Percentiles rank a stretch among this genome's conserved stretches.
Evolutionary conservation across 2,888 invertebrate genomes (phyloP).

Genomic region (Orgyia antiqua): DNA sequence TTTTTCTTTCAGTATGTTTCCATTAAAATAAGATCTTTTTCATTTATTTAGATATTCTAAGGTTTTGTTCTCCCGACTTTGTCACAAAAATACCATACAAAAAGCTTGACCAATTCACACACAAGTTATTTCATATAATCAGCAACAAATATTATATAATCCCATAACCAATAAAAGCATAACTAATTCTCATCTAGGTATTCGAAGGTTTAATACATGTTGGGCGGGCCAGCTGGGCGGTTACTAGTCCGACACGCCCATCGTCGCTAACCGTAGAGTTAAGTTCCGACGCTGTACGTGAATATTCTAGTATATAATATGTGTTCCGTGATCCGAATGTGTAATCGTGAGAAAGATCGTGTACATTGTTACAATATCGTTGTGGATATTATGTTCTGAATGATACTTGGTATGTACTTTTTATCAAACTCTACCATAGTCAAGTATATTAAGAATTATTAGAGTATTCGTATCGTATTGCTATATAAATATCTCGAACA

Average conservation of each 20-base stretch:
- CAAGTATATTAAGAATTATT: too few relatives aligned
- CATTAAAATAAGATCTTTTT: too few relatives aligned
- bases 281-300: conserved; percentile 7
- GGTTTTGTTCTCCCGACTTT: too few relatives aligned
- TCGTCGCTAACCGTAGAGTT: conserved; percentile 28
- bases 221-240: conserved; percentile 65
- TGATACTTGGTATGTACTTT: too few relatives aligned
- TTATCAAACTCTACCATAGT: too few relatives aligned
- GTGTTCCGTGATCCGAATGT: conserved; percentile 13
- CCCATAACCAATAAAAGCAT: conserved; percentile 5
- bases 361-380: too few relatives aligned
- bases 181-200: conserved; percentile 21
- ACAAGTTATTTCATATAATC: background rate
- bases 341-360: conserved; percentile 7
- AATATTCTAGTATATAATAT: conserved; percentile 11
- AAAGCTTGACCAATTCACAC: background rate
- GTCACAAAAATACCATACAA: too few relatives aligned
- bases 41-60: too few relatives aligned
- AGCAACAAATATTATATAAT: background rate
- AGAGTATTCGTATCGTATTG: too few relatives aligned
- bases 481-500: too few relatives aligned
- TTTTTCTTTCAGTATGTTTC: too few relatives aligned
- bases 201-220: conserved; percentile 34
- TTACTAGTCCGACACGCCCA: conserved; percentile 57
- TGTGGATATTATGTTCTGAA: too few relatives aligned